These are phyloP conservation scores for Ptilorrhoa leucosticta DNA, from an alignment of 2,113 vertebrate genomes.

Conservation along the genomic window DNA sequence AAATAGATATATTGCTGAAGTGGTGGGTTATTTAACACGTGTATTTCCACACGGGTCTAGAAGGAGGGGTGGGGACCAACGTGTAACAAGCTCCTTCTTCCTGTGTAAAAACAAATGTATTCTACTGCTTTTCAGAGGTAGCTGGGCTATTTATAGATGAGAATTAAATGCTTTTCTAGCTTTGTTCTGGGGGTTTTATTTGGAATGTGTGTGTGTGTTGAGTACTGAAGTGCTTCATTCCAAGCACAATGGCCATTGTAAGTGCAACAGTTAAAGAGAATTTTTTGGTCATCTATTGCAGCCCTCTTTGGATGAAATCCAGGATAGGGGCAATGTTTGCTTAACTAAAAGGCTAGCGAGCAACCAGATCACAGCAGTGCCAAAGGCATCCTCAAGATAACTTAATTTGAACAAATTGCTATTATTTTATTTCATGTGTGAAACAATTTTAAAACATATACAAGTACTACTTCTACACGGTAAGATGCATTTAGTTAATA, in stretches of 20 bases:
- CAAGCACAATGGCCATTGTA: not conserved
- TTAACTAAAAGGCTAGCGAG: not conserved
- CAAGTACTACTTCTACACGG: not conserved
- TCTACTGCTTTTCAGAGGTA: not conserved
- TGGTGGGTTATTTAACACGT: not conserved
- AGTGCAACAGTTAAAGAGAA: not conserved
- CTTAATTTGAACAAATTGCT: not conserved
- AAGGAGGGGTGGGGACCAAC: not conserved
- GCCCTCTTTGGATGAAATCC: not conserved
- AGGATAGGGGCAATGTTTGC: not conserved
- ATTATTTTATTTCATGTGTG: not conserved
- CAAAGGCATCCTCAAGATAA: not conserved
- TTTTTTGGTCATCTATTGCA: not conserved
- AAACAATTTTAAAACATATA: not conserved
- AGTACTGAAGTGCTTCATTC: not conserved
- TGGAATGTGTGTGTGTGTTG: not conserved
- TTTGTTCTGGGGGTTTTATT: not conserved
- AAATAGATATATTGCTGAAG: constrained; percentile 4
- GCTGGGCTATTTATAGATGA: not conserved
- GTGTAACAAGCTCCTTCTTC: not conserved
- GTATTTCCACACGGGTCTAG: constrained; percentile 19
- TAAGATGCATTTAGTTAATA: not conserved
- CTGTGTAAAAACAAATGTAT: not conserved
- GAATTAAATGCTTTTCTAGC: not conserved
- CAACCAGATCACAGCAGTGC: not conserved